Evolutionary conservation across 2,797 vertebrate species (phyloP).

Genomic region (Geotrypetes seraphini): DNA sequence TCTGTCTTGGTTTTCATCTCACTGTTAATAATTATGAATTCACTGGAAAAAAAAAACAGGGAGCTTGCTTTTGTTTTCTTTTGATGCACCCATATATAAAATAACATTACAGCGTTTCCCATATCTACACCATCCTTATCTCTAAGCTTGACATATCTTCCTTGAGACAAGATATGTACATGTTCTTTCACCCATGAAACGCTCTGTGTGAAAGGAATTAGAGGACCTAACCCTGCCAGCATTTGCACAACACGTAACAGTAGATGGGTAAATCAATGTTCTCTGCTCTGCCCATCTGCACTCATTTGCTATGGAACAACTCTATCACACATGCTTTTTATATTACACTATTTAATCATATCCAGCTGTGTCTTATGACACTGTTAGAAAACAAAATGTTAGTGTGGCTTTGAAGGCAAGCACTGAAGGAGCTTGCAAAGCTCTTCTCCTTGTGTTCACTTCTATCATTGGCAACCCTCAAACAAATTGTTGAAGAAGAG

Average conservation of each 20-base stretch:
- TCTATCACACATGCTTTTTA: slow-evolving; percentile 61
- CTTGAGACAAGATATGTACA: no score
- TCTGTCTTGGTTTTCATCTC: no score
- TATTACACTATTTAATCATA: slow-evolving; percentile 60
- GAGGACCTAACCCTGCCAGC: slow-evolving; percentile 2
- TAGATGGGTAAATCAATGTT: slow-evolving; percentile 19
- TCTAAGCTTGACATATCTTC: no score
- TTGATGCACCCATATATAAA: no score
- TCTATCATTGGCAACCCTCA: slow-evolving; percentile 28
- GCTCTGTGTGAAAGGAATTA: slow-evolving; percentile 5
- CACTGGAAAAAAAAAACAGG: no score
- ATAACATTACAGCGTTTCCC: no score
- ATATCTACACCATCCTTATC: no score
- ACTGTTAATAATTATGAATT: background rate
- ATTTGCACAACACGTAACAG: background rate
- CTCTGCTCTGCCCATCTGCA: slow-evolving; percentile 38
- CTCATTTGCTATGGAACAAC: slow-evolving; percentile 36
- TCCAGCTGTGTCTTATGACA: slow-evolving; percentile 57
- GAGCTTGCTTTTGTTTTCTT: no score
- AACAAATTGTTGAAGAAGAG: background rate
- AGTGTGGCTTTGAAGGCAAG: slow-evolving; percentile 43
- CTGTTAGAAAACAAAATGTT: slow-evolving; percentile 53
- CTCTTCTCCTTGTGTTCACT: slow-evolving; percentile 39
- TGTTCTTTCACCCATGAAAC: slow-evolving; percentile 5
- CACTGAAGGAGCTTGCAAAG: slow-evolving; percentile 48